Evolutionary conservation across 2,113 vertebrate species (phyloP), one percentile per base, ranked within the genome.

Genomic region (Apodemus sylvaticus): DNA sequence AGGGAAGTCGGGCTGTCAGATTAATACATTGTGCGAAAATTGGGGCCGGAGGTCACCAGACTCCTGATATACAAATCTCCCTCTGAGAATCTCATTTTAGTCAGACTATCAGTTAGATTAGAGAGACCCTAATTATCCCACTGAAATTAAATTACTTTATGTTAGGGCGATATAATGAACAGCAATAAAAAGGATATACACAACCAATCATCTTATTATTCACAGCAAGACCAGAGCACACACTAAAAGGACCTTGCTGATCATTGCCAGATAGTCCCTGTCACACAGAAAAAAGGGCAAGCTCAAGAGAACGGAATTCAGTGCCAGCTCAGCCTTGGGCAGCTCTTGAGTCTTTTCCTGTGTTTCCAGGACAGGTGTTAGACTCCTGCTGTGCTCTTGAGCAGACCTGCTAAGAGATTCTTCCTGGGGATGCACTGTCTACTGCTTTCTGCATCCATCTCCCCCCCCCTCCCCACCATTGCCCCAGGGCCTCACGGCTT

Each of bases 121-220:
- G 98, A 99, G 98, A 98, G 98, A 98, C 98, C 98, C 98, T 99
- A 99, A 99, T 99, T 99, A 99, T 99, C 98, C 98, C 98, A 98
- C 98, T 98, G 98, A 99, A 99, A 99, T 98, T 98, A 98, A 99
- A 99, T 99, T 98, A 99, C 98, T 99, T 99, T 99, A 98, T 99
- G 98, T 98, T 98, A 98, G 98, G 98, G 98, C 98, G 98, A 98
- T 98, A 99, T 98, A 99, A 99, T 99, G 98, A 99, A 98, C 98
- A 99, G 98, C 98, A 91, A 96, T 97, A 98, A 98, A 98, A 98
- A 98, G 98, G 98, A 98, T 98, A 98, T 98, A 98, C 98, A 98
- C 98, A 98, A 98, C 98, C 98, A 98, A 99, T 99, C 99, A 99
- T 99, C 98, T 98, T 98, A 99, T 99, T 99, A 99, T 98, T 99